phyloP scores from a whole-genome alignment of 2,888 invertebrate species.

The Steinernema scapterisci region DNA sequence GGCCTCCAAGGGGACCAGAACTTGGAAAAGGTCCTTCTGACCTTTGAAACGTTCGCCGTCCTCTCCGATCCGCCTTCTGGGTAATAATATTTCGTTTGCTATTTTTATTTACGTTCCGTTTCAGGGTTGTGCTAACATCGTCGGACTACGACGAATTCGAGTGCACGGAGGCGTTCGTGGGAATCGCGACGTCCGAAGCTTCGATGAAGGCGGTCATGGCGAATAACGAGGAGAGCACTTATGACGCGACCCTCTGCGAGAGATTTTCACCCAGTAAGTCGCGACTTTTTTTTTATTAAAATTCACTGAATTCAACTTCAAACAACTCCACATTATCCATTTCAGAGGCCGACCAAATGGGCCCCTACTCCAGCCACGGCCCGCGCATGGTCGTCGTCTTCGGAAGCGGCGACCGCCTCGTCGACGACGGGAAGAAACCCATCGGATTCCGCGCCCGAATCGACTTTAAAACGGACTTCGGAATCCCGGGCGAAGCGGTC shows the following conservation, averaged over 20 bases:
- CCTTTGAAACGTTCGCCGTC: conserved; percentile 57
- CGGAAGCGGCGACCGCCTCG: conserved; percentile 61
- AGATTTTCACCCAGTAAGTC: conserved; percentile 40
- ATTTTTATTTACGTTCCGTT: background rate
- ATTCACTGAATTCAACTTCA: too few species aligned
- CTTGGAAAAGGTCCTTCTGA: conserved; percentile 62
- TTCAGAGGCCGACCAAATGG: conserved; percentile 45
- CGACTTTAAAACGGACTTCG: conserved; percentile 70
- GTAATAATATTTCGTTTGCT: background rate
- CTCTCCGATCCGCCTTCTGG: conserved; percentile 39
- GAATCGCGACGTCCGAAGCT: conserved; percentile 51
- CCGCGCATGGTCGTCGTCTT: conserved; percentile 69
- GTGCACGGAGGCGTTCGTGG: conserved; percentile 57
- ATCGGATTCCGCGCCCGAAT: conserved; percentile 69
- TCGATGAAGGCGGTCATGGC: conserved; percentile 58
- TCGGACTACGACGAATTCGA: conserved; percentile 45
- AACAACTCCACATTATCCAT: too few species aligned
- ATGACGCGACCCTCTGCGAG: conserved; percentile 62
- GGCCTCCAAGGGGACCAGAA: conserved; percentile 83
- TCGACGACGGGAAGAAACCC: conserved; percentile 44
- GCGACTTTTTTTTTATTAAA: too few species aligned
- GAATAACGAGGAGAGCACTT: conserved; percentile 58
- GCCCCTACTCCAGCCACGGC: conserved; percentile 59
- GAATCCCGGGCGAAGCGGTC: conserved; percentile 69
- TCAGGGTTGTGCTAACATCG: conserved; percentile 6